These are phyloP conservation scores for Heterodera schachtii DNA, from an alignment of 1,140 invertebrate species.

Conservation along the genomic window DNA sequence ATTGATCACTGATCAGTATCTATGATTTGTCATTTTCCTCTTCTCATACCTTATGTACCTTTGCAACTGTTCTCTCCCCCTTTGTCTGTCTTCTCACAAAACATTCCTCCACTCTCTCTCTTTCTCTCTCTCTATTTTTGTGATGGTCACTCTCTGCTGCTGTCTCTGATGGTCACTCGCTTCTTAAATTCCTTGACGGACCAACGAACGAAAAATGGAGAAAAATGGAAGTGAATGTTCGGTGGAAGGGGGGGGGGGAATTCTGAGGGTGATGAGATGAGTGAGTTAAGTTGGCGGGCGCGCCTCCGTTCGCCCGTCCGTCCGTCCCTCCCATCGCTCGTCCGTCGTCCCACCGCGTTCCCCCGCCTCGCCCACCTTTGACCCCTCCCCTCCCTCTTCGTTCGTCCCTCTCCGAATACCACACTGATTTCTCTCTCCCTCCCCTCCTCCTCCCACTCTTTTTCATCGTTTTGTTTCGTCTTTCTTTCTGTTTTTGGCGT, in stretches of 20 bases:
- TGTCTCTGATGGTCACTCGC: not conserved
- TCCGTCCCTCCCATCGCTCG: not conserved
- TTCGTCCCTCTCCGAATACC: not conserved
- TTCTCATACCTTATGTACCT: too few relatives aligned
- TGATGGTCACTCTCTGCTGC: not conserved
- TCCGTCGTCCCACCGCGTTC: not conserved
- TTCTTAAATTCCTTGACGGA: not conserved
- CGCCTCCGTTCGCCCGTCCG: not conserved
- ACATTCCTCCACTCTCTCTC: not conserved
- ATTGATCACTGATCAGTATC: too few relatives aligned
- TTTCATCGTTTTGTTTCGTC: not conserved
- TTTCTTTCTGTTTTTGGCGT: slow-evolving; percentile 6
- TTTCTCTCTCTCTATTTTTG: not conserved
- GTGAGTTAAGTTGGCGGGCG: not conserved
- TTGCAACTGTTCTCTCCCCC: too few relatives aligned
- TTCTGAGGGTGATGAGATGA: not conserved
- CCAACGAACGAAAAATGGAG: not conserved
- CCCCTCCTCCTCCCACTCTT: not conserved
- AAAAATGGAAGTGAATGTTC: too few relatives aligned
- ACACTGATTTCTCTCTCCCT: not conserved
- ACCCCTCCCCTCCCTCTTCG: not conserved
- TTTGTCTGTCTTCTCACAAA: not conserved
- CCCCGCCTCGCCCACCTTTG: not conserved
- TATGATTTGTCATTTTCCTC: too few relatives aligned
- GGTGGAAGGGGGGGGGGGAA: not conserved